Base-by-base conservation (phyloP, 2,113 vertebrate species). In the Callithrix jacchus region DNA sequence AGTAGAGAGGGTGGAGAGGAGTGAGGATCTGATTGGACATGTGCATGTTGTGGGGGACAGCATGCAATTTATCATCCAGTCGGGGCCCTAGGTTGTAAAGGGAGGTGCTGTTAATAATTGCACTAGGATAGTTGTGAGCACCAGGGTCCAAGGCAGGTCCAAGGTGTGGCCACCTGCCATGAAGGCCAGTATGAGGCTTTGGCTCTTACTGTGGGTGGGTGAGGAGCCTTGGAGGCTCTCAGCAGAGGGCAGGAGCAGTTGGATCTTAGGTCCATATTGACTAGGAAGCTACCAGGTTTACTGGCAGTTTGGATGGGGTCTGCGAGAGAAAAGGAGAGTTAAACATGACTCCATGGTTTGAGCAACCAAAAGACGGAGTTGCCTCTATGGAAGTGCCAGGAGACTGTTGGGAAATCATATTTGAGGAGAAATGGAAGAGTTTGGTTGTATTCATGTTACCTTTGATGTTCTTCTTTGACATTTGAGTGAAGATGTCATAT, bases 91-190 rank as follows among this genome's bases (percentile, higher is more conserved):
- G 64, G 30, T 16, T 12, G 14, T 25, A 12, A 68, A 64, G 40
- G 49, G 35, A 42, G 10, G 2, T 30, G 32, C 40, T 89, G 18
- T 18, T 37, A 9, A 3, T 8, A 5, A 42, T 64, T 64, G 30
- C 3, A 25, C 27, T 13, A 70, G 40, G 37, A 25, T n/a, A 77
- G 25, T 16, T 0, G 2, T 58, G 52, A 87, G 18, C 0, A 0
- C 2, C 1, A 37, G 16, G 3, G n/a, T 58, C 9, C 12, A 6
- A n/a, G 11, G 37, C 10, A 27, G 87, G 49, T 32, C 25, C 37
- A 27, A 20, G 40, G 5, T 8, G 2, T 30, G 18, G 70, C 56
- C 1, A 1, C 54, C 20, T n/a, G 13, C 73, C 45, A 25, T 7
- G 73, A 61, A 66, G 76, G 71, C 52, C n/a, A 64, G 16, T 8